These are phyloP conservation scores for Drosophila biarmipes DNA, from an alignment of 1,140 invertebrate species.

Conservation along the genomic window DNA sequence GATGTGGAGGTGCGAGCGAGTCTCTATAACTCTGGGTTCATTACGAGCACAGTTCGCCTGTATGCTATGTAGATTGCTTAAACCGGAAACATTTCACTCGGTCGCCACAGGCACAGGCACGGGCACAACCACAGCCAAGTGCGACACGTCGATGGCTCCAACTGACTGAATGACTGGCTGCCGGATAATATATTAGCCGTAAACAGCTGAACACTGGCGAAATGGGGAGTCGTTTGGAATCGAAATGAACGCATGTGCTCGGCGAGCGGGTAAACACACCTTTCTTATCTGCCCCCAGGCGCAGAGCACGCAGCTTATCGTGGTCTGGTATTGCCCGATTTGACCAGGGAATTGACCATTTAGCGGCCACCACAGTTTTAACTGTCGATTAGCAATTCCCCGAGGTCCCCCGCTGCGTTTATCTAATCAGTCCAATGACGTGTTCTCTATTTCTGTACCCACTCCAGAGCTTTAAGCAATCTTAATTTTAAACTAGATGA, in stretches of 20 bases:
- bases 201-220: slow-evolving; percentile 45
- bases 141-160: slow-evolving; percentile 52
- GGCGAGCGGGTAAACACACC: slow-evolving; percentile 27
- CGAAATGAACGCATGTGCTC: slow-evolving; percentile 30
- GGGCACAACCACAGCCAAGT: slow-evolving; percentile 4
- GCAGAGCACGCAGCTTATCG: slow-evolving; percentile 32
- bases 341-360: slow-evolving; percentile 46
- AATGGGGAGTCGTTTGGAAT: slow-evolving; percentile 24
- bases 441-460: slow-evolving; percentile 20
- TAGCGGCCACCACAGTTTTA: slow-evolving; percentile 12
- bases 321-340: slow-evolving; percentile 38
- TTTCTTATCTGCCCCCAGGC: slow-evolving; percentile 43
- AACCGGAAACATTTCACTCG: slow-evolving; percentile 57
- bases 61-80: slow-evolving; percentile 33
- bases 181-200: slow-evolving; percentile 59
- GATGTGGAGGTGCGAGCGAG: slow-evolving; percentile 1
- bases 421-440: slow-evolving; percentile 27
- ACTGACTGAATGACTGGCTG: slow-evolving; percentile 56
- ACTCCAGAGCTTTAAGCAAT: background rate
- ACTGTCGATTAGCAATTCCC: slow-evolving; percentile 16
- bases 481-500: background rate
- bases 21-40: slow-evolving; percentile 23
- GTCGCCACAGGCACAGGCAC: slow-evolving; percentile 8
- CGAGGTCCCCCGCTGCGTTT: slow-evolving; percentile 12
- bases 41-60: slow-evolving; percentile 10